Percentiles rank a stretch among this genome's conserved stretches.
These are phyloP conservation scores for Calameuta pallipes DNA, from an alignment of 2,888 invertebrate genomes.

Conservation along the genomic window DNA sequence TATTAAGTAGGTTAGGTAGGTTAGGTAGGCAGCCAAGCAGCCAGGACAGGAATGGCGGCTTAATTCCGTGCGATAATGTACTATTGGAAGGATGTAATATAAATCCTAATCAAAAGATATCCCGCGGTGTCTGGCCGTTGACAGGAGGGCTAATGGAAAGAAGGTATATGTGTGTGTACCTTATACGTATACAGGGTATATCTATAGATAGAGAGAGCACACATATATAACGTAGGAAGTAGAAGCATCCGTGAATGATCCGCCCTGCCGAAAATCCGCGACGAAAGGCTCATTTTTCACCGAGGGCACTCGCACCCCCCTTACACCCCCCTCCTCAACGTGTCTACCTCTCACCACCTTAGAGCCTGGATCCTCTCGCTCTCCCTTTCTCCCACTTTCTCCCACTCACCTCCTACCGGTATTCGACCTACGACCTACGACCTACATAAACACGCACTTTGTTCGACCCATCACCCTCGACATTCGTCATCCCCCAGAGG, in stretches of 20 bases:
- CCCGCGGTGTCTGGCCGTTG: constrained; percentile 15
- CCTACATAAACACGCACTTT: constrained; percentile 33
- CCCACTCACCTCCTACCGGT: constrained; percentile 18
- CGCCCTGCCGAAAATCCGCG: constrained; percentile 23
- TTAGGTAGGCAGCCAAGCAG: too few relatives aligned
- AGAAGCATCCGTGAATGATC: constrained; percentile 33
- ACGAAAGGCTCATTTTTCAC: constrained; percentile 50
- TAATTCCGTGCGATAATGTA: constrained; percentile 1
- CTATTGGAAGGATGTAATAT: constrained; percentile 8
- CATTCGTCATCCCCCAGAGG: constrained; percentile 31
- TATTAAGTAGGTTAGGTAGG: too few relatives aligned
- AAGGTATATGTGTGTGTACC: constrained; percentile 15
- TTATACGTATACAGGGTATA: not conserved
- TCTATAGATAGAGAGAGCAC: not conserved
- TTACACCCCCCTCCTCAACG: constrained; percentile 21
- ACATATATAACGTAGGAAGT: too few relatives aligned
- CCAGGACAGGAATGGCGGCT: too few relatives aligned
- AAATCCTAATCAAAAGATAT: constrained; percentile 24
- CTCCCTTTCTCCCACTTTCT: constrained; percentile 16
- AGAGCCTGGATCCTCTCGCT: constrained; percentile 23
- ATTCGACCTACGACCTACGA: constrained; percentile 34
- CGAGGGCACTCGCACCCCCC: constrained; percentile 24
- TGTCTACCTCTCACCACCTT: constrained; percentile 31
- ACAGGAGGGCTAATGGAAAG: constrained; percentile 32
- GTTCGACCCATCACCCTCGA: constrained; percentile 16